These are phyloP conservation scores for Erythrocercus mccallii DNA, from an alignment of 2,113 vertebrate genomes.

Conservation along the genomic window DNA sequence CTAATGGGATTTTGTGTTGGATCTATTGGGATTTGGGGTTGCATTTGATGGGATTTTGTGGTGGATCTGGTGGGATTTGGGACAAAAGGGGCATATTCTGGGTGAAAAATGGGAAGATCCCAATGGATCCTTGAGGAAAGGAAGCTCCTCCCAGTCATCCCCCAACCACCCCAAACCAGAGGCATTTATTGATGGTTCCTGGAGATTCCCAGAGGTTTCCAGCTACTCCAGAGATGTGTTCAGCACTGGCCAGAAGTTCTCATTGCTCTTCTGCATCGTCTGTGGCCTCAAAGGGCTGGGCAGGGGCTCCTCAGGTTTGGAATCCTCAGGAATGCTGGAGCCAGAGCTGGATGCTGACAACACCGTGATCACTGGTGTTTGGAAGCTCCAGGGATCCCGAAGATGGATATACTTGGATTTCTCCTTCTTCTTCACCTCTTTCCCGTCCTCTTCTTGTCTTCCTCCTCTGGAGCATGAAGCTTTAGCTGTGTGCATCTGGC, in stretches of 20 bases:
- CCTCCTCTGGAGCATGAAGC: neutral
- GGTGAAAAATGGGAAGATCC: neutral
- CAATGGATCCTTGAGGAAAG: neutral
- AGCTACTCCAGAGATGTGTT: neutral
- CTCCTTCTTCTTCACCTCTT: neutral
- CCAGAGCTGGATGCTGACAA: neutral
- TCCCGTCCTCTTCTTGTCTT: neutral
- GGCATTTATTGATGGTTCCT: neutral
- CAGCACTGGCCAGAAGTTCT: neutral
- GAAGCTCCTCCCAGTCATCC: neutral
- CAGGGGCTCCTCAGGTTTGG: fast-evolving
- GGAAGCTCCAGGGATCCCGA: neutral
- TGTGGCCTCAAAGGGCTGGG: neutral
- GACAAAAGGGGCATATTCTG: neutral
- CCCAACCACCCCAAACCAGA: neutral
- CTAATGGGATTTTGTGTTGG: fast-evolving
- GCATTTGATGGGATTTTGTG: fast-evolving
- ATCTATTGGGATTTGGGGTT: neutral
- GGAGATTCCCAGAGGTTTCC: neutral
- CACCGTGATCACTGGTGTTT: fast-evolving
- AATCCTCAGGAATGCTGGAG: neutral
- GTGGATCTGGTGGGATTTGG: neutral
- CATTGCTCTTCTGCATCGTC: fast-evolving
- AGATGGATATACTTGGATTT: neutral
- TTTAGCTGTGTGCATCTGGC: neutral